Evolutionary conservation across 2,113 vertebrate genomes (phyloP), one percentile per base, ranked within the genome.

Genomic region (Nettapus auritus): DNA sequence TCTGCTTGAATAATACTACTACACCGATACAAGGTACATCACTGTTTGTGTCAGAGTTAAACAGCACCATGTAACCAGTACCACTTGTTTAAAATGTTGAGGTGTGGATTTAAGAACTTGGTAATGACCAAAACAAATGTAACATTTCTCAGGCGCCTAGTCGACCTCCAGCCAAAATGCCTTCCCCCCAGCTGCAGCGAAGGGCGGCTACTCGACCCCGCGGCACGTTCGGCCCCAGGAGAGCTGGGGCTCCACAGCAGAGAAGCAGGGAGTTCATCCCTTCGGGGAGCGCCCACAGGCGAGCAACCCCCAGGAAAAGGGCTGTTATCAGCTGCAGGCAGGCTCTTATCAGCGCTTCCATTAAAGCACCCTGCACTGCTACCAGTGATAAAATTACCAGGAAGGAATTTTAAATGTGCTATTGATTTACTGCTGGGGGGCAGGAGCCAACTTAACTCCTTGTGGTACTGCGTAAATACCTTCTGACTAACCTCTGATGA

Each of bases 341-440:
- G 96, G 86, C 88, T 80, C 95, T 95, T 90, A 97, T 91, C 94
- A 96, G 68, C 80, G 56, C 60, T 76, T 46, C 95, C 93, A 96
- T 89, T 97, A 94, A 88, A 78, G 89, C 94, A 79, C 60, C 87
- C 77, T 71, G 85, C 94, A 85, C 71, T 57, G 84, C 79, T 56
- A 94, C 82, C 89, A 67, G 63, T n/a, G 95, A 94, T 81, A 91
- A 87, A 97, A 95, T 89, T 95, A 78, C 48, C 46, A 82, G 66
- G 68, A 68, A 95, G 66, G 78, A 94, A 96, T 48, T 90, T 71
- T 59, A 96, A 93, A 86, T 56, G 21, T 23, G 26, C 91, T 90
- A 95, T 77, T 93, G 57, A 96, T 88, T 81, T 74, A 74, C 70
- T 82, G 62, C 5, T 21, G 21, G 73, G 13, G 22, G 40, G 5